phyloP scores from a whole-genome alignment of 1,140 invertebrate species.

The Philotrypesis tridentata region DNA sequence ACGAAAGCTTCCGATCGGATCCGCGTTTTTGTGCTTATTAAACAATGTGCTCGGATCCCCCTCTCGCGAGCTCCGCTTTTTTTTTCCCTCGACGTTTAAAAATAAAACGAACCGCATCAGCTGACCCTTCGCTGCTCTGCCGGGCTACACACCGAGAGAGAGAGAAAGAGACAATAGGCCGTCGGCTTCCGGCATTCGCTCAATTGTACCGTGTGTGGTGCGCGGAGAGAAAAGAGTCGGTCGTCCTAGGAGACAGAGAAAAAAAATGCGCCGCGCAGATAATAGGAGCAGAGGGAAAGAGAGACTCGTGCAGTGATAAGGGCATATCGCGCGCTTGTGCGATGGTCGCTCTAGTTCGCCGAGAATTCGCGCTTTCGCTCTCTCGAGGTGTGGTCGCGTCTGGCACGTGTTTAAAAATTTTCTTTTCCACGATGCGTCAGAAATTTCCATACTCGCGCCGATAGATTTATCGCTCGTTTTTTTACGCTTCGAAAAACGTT shows the following conservation, averaged over 20 bases:
- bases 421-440: no score
- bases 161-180: slow-evolving; percentile 42
- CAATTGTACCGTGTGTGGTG: slow-evolving; percentile 37
- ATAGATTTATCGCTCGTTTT: neutral
- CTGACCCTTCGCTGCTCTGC: neutral
- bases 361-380: neutral
- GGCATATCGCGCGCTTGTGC: no score
- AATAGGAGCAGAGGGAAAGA: neutral
- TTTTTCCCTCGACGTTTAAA: neutral
- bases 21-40: neutral
- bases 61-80: neutral
- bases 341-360: neutral
- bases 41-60: neutral
- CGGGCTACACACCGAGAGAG: neutral
- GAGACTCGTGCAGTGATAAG: neutral
- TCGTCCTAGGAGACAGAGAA: neutral
- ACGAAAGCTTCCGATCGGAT: neutral
- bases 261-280: neutral
- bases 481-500: neutral
- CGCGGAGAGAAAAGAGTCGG: neutral
- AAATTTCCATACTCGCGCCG: no score
- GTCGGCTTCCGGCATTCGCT: slow-evolving; percentile 19
- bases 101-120: slow-evolving; percentile 25
- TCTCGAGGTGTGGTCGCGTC: no score
- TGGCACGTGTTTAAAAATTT: no score